Evolutionary conservation across 2,888 invertebrate species (phyloP), one percentile per base, ranked within the genome.

Genomic region (Agrotis exclamationis): DNA sequence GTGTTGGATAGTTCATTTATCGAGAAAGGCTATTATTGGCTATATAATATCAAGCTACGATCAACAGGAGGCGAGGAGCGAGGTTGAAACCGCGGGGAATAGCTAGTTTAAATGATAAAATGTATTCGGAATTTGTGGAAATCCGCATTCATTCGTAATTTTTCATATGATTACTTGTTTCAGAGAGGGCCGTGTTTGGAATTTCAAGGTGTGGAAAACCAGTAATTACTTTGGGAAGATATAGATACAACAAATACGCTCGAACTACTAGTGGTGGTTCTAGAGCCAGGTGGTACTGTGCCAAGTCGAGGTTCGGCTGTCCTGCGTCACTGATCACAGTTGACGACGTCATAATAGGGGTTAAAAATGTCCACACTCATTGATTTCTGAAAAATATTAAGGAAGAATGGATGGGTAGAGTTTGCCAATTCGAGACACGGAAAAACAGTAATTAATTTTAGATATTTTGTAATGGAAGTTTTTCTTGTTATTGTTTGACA

Each of bases 261-360:
- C 70, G 64, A 1, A 83, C 75, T 50, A 39, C 11, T 39, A 39
- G 2, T 11, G 73, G 44, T 1, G 86, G 89, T 3, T 28, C 82
- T 4, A 86, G 67, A 18, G 82, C 48, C 13, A 76, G 85, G 28
- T 91, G 90, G 91, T 65, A 67, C 4, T 90, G 90, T 20, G 76
- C 69, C 2, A 74, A 76, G 39, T 47, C 70, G 77, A 28, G 47
- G 33, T 76, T 59, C 39, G 39, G 39, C 0, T 91, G 91, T 59
- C 90, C 5, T 70, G 62, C 33, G 39, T 90, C 53, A 80, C 74
- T 67, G 2, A 9, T 67, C 39, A 63, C 63, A 0, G 2, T 63
- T 5, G 28, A 68, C 45, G 28, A 68, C 53, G 18, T 68, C 20
- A 20, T 63, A 20, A 14, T 53, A 44, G 51, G 20, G 14, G 6